Percentiles rank a stretch among this genome's conserved stretches.
These are phyloP conservation scores for Amblyraja radiata DNA, from an alignment of 2,797 vertebrate species.

Conservation along the genomic window DNA sequence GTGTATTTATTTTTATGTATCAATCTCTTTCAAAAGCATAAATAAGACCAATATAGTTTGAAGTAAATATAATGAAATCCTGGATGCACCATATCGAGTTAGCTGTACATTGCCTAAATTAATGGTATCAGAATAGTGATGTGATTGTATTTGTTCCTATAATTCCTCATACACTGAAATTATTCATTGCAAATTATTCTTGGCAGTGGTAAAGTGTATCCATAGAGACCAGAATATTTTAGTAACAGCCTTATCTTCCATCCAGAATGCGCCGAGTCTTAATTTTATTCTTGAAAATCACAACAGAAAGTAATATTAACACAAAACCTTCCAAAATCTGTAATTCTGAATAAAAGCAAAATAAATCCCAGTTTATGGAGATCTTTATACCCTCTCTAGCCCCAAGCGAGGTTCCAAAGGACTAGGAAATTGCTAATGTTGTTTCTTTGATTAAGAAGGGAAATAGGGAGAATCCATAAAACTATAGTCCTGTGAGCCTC, in stretches of 20 bases:
- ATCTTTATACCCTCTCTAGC: too few relatives aligned
- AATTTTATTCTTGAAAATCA: conserved; percentile 19
- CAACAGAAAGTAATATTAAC: neutral
- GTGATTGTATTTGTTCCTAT: conserved; percentile 3
- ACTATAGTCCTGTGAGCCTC: too few relatives aligned
- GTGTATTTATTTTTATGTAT: neutral
- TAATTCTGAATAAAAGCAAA: too few relatives aligned
- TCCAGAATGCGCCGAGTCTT: neutral
- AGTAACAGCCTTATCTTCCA: conserved; percentile 12
- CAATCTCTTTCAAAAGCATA: conserved; percentile 16
- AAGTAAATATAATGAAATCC: conserved; percentile 13
- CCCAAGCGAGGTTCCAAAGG: too few relatives aligned
- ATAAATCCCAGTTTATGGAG: too few relatives aligned
- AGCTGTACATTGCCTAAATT: neutral
- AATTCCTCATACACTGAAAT: neutral
- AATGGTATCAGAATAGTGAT: conserved; percentile 16
- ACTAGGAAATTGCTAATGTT: too few relatives aligned
- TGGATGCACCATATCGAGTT: neutral
- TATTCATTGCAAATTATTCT: conserved; percentile 19
- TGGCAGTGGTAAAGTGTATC: conserved; percentile 1
- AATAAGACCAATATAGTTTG: neutral
- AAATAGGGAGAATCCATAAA: too few relatives aligned
- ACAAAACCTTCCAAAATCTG: neutral
- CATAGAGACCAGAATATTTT: conserved; percentile 36
- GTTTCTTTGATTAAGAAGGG: too few relatives aligned